phyloP scores from a whole-genome alignment of 1,140 invertebrate species.

The Asbolus verrucosus region DNA sequence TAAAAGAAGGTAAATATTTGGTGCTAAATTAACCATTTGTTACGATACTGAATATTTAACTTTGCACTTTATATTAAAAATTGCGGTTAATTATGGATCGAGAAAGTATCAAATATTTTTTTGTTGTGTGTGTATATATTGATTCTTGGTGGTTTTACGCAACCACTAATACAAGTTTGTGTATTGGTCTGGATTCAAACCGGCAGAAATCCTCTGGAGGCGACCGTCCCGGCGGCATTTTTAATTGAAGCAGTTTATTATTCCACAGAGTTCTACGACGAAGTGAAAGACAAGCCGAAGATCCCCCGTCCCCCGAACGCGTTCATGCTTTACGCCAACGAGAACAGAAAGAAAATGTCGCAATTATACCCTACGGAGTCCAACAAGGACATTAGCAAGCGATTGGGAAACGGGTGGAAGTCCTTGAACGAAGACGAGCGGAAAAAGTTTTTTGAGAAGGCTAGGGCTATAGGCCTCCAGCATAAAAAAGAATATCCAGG shows the following conservation, averaged over 20 bases:
- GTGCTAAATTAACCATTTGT: too few species aligned
- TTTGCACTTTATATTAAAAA: too few species aligned
- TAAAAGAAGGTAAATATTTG: too few species aligned
- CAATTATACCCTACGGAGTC: conserved; percentile 70
- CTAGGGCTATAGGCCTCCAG: conserved; percentile 70
- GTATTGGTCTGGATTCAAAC: too few species aligned
- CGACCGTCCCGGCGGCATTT: background rate
- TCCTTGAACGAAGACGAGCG: conserved; percentile 67
- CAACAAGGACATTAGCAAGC: conserved; percentile 75
- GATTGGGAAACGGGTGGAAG: conserved; percentile 71
- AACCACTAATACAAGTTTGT: too few species aligned
- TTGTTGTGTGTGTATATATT: too few species aligned
- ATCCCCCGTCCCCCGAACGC: conserved; percentile 75
- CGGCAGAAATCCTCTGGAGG: too few species aligned
- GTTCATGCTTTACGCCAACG: conserved; percentile 76
- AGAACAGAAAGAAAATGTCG: conserved; percentile 71
- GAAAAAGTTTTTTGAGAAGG: conserved; percentile 71
- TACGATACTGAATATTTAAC: too few species aligned
- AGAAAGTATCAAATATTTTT: too few species aligned
- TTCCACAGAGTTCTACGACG: conserved; percentile 10
- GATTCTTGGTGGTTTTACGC: too few species aligned
- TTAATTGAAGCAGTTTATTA: background rate
- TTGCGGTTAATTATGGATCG: too few species aligned
- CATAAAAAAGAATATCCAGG: conserved; percentile 76
- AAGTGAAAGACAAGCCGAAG: conserved; percentile 56